These are phyloP conservation scores for Yponomeuta plumbellus DNA, from an alignment of 2,888 invertebrate genomes.

Conservation along the genomic window DNA sequence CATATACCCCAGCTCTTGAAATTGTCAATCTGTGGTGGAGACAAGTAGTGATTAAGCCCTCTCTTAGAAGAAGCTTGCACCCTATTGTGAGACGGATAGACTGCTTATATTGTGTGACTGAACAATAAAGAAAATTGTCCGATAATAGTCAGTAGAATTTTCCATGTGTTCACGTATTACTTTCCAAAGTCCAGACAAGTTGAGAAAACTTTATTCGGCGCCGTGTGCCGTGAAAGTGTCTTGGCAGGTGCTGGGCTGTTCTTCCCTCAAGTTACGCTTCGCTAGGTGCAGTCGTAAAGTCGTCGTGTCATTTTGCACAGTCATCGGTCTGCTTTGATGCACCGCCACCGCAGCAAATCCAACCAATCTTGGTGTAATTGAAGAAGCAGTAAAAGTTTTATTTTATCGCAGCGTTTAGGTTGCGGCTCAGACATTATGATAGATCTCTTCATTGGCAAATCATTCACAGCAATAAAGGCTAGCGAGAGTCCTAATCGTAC, in stretches of 20 bases:
- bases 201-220: neutral
- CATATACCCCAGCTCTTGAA: no score
- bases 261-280: no score
- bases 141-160: no score
- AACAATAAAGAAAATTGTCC: no score
- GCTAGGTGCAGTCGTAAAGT: neutral
- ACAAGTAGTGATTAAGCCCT: no score
- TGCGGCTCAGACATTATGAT: neutral
- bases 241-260: neutral
- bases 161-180: no score
- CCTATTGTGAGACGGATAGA: no score
- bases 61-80: no score
- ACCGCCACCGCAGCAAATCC: neutral
- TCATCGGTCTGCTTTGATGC: neutral
- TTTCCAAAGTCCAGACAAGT: neutral
- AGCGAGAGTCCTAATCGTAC: constrained; percentile 24
- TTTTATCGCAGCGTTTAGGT: neutral
- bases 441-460: neutral
- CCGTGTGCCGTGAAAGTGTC: neutral
- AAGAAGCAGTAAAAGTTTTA: neutral
- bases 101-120: no score
- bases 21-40: no score
- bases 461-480: constrained; percentile 6
- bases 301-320: neutral
- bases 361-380: neutral